Evolutionary conservation across 2,888 invertebrate species (phyloP).

Genomic region (Eupithecia inturbata): DNA sequence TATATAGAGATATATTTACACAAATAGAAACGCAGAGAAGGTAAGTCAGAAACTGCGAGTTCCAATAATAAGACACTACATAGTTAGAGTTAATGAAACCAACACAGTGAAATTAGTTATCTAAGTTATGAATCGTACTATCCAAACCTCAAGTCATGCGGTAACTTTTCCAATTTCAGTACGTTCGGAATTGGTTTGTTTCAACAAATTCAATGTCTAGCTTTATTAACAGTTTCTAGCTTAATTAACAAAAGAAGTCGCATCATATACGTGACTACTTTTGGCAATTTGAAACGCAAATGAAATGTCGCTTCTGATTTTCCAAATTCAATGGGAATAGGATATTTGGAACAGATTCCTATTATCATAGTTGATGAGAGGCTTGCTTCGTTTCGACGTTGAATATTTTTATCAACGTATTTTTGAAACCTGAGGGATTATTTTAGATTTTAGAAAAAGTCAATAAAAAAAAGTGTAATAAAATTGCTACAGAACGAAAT

Average conservation of each 20-base stretch:
- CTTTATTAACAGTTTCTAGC: constrained; percentile 18
- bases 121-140: constrained; percentile 36
- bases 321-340: background rate
- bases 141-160: constrained; percentile 28
- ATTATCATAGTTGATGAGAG: background rate
- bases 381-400: background rate
- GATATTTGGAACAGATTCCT: background rate
- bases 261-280: constrained; percentile 28
- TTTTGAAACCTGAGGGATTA: background rate
- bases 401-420: background rate
- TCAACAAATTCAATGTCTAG: constrained; percentile 39
- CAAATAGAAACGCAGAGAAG: background rate
- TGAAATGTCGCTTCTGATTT: constrained; percentile 11
- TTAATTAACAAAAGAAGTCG: constrained; percentile 41
- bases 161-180: constrained; percentile 44
- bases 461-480: no score
- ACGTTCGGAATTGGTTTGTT: constrained; percentile 36
- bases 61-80: constrained; percentile 5
- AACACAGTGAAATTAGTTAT: constrained; percentile 35
- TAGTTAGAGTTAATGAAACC: constrained; percentile 18
- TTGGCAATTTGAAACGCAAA: constrained; percentile 20
- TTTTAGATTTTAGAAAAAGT: no score
- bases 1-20: background rate
- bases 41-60: background rate
- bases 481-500: no score